Conservation (phyloP, 2,888 invertebrate species). For the Eilema depressum region DNA sequence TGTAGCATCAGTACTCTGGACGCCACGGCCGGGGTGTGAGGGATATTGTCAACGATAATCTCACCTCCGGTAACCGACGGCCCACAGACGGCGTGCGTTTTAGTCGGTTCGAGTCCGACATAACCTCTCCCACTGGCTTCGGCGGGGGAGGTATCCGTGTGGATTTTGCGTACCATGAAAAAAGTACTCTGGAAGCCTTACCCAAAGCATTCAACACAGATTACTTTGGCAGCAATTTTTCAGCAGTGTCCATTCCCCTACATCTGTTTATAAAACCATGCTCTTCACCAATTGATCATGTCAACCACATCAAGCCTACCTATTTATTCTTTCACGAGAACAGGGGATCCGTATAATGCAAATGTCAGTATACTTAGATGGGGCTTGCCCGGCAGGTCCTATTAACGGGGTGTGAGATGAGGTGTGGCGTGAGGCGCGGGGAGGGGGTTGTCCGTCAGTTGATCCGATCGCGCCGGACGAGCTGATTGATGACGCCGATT, state of each 20-base stretch:
- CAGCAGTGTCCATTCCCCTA: background rate
- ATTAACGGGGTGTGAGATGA: constrained; percentile 55
- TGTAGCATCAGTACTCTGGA: too few species aligned
- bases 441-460: constrained; percentile 73
- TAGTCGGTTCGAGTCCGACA: too few species aligned
- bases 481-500: constrained; percentile 87
- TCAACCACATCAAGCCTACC: constrained; percentile 4
- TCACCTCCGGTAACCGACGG: too few species aligned
- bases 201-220: background rate
- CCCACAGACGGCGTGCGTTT: too few species aligned
- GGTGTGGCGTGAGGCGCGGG: constrained; percentile 52
- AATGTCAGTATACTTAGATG: constrained; percentile 34
- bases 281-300: constrained; percentile 9
- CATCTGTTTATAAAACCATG: background rate
- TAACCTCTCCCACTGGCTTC: too few species aligned
- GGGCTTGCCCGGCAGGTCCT: constrained; percentile 33
- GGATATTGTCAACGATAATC: too few species aligned
- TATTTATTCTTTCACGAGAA: constrained; percentile 20
- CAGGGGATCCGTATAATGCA: constrained; percentile 25
- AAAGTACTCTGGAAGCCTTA: too few species aligned
- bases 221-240: background rate
- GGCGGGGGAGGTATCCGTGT: too few species aligned
- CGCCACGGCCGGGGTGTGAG: too few species aligned
- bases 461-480: constrained; percentile 79
- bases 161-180: too few species aligned